Percentiles rank a stretch among this genome's conserved stretches.
phyloP scores from a whole-genome alignment of 2,888 invertebrate genomes.

The Trypoxylon attenuatum region DNA sequence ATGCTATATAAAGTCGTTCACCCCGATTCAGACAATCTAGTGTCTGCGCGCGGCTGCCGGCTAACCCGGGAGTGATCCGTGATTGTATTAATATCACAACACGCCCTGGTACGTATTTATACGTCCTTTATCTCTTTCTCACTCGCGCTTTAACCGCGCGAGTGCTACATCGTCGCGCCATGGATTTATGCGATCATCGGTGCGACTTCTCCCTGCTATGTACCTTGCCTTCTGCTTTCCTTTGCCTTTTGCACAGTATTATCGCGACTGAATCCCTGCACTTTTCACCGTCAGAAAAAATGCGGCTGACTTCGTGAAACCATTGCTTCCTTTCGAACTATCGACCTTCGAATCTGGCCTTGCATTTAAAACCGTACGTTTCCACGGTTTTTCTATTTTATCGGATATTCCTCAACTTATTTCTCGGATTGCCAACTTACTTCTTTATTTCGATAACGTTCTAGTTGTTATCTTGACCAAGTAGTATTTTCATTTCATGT shows the following conservation, averaged over 20 bases:
- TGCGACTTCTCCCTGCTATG: not conserved
- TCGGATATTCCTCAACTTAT: too few relatives aligned
- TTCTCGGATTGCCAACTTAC: too few relatives aligned
- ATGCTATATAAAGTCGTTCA: constrained; percentile 73
- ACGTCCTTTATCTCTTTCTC: constrained; percentile 51
- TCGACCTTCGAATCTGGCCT: constrained; percentile 6
- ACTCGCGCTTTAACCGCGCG: constrained; percentile 11
- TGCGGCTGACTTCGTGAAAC: constrained; percentile 19
- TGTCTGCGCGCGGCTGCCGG: constrained; percentile 71
- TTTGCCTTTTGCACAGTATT: not conserved
- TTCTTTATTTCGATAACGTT: too few relatives aligned
- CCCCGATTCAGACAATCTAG: constrained; percentile 75
- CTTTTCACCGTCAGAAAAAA: constrained; percentile 19
- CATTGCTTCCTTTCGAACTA: not conserved
- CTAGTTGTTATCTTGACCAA: too few relatives aligned
- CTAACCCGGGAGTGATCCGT: constrained; percentile 74
- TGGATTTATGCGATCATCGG: constrained; percentile 12
- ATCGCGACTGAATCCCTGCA: not conserved
- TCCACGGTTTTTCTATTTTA: too few relatives aligned
- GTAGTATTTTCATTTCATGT: too few relatives aligned
- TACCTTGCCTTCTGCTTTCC: not conserved
- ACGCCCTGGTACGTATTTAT: constrained; percentile 68
- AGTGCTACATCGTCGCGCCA: constrained; percentile 33
- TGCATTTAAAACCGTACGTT: too few relatives aligned
- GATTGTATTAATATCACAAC: constrained; percentile 75